Conservation (phyloP, 2,797 vertebrate genomes). For the Dendrocincla tyrannina region DNA sequence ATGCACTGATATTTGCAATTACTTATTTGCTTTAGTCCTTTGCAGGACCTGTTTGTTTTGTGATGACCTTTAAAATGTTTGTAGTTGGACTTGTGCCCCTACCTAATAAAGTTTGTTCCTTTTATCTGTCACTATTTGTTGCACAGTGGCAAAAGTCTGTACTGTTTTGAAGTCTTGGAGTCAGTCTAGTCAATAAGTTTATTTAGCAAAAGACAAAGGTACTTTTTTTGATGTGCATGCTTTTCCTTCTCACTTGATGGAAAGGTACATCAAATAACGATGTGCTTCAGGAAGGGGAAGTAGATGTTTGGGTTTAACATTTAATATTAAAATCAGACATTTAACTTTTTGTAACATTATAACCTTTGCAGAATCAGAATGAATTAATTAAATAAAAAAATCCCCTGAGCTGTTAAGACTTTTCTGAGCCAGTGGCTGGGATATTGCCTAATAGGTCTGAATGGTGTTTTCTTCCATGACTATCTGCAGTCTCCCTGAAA, state of each 20-base stretch:
- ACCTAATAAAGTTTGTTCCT: background rate
- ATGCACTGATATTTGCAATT: background rate
- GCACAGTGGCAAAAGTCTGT: background rate
- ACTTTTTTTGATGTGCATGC: background rate
- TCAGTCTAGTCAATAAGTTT: background rate
- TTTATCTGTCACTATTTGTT: background rate
- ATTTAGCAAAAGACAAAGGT: background rate
- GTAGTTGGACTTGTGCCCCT: background rate
- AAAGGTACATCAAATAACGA: background rate
- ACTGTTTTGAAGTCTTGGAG: background rate
- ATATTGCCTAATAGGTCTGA: background rate
- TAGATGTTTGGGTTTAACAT: background rate
- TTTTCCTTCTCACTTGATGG: background rate
- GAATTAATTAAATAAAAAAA: background rate
- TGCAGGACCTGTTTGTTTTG: background rate
- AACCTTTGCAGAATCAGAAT: background rate
- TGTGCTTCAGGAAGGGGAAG: background rate
- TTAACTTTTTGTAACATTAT: background rate
- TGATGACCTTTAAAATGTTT: background rate
- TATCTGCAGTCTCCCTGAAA: background rate
- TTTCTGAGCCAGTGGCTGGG: background rate
- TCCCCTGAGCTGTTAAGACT: background rate
- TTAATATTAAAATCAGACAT: background rate
- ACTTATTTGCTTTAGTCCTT: background rate
- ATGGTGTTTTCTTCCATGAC: background rate